Evolutionary conservation across 1,140 invertebrate species (phyloP).

Genomic region (Lucilia cuprina): DNA sequence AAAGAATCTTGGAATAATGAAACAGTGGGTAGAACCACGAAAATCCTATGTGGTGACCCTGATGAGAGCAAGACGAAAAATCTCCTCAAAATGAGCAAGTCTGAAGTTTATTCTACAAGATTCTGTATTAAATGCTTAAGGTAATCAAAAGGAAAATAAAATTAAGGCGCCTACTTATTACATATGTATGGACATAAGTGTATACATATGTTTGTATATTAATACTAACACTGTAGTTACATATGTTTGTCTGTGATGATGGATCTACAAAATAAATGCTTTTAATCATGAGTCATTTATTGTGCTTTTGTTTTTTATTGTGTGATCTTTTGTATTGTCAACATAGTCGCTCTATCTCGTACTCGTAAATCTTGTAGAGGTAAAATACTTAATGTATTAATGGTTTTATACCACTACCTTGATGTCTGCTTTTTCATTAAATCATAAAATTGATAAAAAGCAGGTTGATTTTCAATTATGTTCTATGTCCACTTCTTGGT

Average conservation of each 20-base stretch:
- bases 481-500: background rate
- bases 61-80: no score
- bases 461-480: background rate
- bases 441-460: conserved; percentile 25
- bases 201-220: no score
- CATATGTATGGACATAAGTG: no score
- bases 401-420: conserved; percentile 3
- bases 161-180: background rate
- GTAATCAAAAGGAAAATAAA: background rate
- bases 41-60: no score
- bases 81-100: no score
- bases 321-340: background rate
- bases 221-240: no score
- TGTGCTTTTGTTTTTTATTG: background rate
- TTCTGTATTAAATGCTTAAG: background rate
- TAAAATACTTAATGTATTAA: background rate
- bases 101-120: no score
- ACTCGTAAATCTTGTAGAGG: background rate
- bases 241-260: no score
- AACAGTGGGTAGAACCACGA: no score
- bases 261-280: background rate
- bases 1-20: no score
- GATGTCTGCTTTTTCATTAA: conserved; percentile 19
- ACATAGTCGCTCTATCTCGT: background rate
- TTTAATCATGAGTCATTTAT: background rate